A percentile compares a stretch with the other conserved stretches of the same genome.
Conservation (phyloP, 2,113 vertebrate genomes). For the Spea bombifrons region DNA sequence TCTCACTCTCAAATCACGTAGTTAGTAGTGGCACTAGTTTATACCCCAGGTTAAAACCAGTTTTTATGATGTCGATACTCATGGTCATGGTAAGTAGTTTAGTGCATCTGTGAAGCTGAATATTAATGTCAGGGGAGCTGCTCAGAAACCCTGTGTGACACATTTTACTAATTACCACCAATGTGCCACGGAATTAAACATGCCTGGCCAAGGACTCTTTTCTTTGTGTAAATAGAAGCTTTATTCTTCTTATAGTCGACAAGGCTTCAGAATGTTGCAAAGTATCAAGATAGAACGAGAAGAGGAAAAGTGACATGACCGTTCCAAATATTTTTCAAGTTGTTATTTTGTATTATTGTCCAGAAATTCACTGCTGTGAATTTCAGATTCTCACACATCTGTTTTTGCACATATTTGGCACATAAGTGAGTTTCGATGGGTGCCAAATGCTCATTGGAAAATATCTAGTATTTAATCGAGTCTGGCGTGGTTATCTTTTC, state of each 20-base stretch:
- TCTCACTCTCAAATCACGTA: too few relatives aligned
- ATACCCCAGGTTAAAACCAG: too few relatives aligned
- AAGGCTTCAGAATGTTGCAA: not conserved
- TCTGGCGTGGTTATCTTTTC: conserved; percentile 10
- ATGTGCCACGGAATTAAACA: too few relatives aligned
- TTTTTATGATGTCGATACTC: too few relatives aligned
- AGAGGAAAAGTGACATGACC: not conserved
- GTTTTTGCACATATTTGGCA: conserved; percentile 43
- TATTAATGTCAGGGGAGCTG: too few relatives aligned
- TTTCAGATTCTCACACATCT: conserved; percentile 38
- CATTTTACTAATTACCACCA: too few relatives aligned
- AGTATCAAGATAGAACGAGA: not conserved
- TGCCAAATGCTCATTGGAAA: conserved; percentile 34
- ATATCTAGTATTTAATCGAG: conserved; percentile 25
- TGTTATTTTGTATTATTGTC: conserved; percentile 25
- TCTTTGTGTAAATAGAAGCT: too few relatives aligned
- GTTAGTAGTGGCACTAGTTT: too few relatives aligned
- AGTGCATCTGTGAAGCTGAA: too few relatives aligned
- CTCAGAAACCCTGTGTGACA: too few relatives aligned
- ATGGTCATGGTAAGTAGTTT: too few relatives aligned
- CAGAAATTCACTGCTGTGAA: conserved; percentile 16
- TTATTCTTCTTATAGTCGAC: not conserved
- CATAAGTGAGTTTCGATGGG: not conserved
- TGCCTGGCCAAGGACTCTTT: too few relatives aligned
- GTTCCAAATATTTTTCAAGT: conserved; percentile 35